Evolutionary conservation across 1,140 invertebrate species (phyloP), one percentile per base, ranked within the genome.

Genomic region (Diachasmimorpha longicaudata): DNA sequence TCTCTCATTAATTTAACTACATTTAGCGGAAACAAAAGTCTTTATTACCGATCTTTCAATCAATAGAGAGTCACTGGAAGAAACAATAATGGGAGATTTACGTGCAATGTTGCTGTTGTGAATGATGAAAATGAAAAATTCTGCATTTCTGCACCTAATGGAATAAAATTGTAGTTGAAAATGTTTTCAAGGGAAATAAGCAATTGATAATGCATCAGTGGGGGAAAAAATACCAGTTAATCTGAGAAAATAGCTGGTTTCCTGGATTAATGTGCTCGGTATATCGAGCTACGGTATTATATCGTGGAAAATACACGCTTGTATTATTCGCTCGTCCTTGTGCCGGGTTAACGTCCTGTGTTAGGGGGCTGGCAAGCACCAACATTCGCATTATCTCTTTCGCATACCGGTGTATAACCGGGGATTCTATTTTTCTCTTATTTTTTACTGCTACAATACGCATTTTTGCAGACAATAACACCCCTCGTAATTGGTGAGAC

Each of bases 291-390:
- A 10, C 4, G 39, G 39, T 9, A 42, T 42, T 42, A 52, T 52
- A 52, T 52, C 48, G 48, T 52, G 48, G 48, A 16, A 52, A 52
- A 63, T 42, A 48, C 25, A 37, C 39, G 42, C 10, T 39, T 48
- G 48, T 63, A 52, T 42, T 72, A 52, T 69, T 21, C 46, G 48
- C 48, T 48, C 77, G 77, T 79, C 77, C 77, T 79, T 79, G 77
- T 72, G 31, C 48, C 77, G 66, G 77, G 77, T 78, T 76, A 78
- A 78, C 37, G 77, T 76, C 77, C 77, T 78, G 66, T 44, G 58
- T 70, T 74, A 55, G 37, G 70, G 63, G 67, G 67, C 48, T 68
- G 48, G 25, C 58, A 63, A 63, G 46, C 48, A 3, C 31, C 39
- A 16, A 72, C 36, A 58, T 13, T 75, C 48, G 21, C 13, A n/a